Evolutionary conservation across 2,113 vertebrate species (phyloP).

Genomic region (Cairina moschata): DNA sequence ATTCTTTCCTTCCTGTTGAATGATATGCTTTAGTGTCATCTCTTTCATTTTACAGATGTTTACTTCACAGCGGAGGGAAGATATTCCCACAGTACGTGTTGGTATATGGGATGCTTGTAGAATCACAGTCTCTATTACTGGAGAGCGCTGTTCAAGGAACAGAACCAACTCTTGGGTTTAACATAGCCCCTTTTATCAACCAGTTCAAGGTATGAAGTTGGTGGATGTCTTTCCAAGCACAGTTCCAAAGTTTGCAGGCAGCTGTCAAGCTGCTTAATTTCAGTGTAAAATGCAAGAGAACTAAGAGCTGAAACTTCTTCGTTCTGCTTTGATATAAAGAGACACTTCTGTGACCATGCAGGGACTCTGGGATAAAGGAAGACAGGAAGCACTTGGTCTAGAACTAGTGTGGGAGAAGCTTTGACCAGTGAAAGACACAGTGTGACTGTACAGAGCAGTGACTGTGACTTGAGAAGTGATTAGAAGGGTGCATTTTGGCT

Average conservation of each 20-base stretch:
- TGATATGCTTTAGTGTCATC: neutral
- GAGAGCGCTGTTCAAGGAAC: conserved; percentile 93
- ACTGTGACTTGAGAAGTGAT: neutral
- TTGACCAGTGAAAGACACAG: neutral
- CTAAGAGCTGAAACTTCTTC: neutral
- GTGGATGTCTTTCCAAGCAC: neutral
- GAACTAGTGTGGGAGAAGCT: neutral
- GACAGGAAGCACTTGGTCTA: neutral
- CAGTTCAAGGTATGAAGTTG: conserved; percentile 88
- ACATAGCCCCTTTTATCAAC: conserved; percentile 96
- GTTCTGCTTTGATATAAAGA: neutral
- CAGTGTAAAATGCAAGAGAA: neutral
- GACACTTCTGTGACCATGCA: neutral
- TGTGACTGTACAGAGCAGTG: neutral
- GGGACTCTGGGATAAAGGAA: neutral
- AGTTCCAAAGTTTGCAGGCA: neutral
- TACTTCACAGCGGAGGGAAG: conserved; percentile 91
- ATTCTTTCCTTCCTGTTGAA: neutral
- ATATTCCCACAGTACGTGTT: conserved; percentile 92
- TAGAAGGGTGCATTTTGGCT: neutral
- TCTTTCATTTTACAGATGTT: conserved; percentile 79
- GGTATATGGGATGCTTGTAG: conserved; percentile 90
- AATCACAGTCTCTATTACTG: conserved; percentile 87
- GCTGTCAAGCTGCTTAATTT: neutral
- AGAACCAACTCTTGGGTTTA: conserved; percentile 91